Evolutionary conservation across 2,888 invertebrate species (phyloP).

Genomic region (Trichogramma dendrolimi): DNA sequence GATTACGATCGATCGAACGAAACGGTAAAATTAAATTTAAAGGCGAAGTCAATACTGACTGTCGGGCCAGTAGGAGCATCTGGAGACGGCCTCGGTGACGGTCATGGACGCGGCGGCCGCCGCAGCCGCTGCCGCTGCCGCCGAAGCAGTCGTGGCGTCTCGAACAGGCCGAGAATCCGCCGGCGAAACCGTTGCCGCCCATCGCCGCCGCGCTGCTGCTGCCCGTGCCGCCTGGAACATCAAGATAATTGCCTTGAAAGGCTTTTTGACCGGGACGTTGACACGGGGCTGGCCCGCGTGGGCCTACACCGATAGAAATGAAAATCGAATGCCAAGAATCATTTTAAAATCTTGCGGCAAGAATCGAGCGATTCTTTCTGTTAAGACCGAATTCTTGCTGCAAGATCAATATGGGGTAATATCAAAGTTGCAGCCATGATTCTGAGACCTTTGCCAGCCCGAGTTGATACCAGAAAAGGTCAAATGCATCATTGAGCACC

Average conservation of each 20-base stretch:
- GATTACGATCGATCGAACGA: not conserved
- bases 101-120: constrained; percentile 32
- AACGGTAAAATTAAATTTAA: not conserved
- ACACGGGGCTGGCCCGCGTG: too few relatives aligned
- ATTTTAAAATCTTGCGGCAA: too few relatives aligned
- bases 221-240: constrained; percentile 45
- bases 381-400: too few relatives aligned
- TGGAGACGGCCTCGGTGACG: constrained; percentile 38
- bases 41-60: constrained; percentile 34
- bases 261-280: constrained; percentile 38
- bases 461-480: too few relatives aligned
- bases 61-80: constrained; percentile 46
- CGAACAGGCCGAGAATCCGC: constrained; percentile 42
- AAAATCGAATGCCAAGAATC: too few relatives aligned
- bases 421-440: too few relatives aligned
- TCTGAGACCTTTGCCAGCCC: too few relatives aligned
- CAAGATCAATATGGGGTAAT: too few relatives aligned
- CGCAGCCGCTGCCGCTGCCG: constrained; percentile 21
- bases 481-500: too few relatives aligned
- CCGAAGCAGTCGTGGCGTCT: constrained; percentile 42
- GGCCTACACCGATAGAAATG: too few relatives aligned
- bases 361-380: too few relatives aligned
- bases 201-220: constrained; percentile 32
- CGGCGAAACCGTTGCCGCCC: constrained; percentile 40
- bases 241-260: constrained; percentile 50